phyloP scores from a whole-genome alignment of 1,140 invertebrate species.

The Periplaneta americana region DNA sequence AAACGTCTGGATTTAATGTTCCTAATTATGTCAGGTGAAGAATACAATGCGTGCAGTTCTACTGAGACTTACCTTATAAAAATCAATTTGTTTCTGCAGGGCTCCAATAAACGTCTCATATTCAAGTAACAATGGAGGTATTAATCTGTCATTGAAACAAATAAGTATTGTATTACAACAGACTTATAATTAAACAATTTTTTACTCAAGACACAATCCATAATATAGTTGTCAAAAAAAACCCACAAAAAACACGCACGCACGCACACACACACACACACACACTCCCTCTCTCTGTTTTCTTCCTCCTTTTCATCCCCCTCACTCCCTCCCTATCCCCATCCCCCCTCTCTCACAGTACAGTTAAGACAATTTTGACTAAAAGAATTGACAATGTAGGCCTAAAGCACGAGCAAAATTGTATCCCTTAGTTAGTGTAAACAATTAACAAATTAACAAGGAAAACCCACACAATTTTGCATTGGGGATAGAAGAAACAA shows the following conservation, averaged over 20 bases:
- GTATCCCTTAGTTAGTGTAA: no score
- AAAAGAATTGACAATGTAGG: no score
- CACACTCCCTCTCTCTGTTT: not conserved
- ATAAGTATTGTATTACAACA: not conserved
- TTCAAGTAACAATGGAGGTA: not conserved
- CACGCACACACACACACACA: not conserved
- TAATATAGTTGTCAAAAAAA: not conserved
- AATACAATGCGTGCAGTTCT: not conserved
- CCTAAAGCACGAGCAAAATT: no score
- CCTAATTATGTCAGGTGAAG: not conserved
- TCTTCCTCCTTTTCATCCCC: no score
- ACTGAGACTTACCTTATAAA: not conserved
- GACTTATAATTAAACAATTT: not conserved
- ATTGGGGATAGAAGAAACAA: no score
- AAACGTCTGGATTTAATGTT: no score
- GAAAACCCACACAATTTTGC: no score
- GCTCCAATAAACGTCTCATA: not conserved
- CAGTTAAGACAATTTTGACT: no score
- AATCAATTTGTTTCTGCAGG: not conserved
- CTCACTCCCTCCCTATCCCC: no score
- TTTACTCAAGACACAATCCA: not conserved
- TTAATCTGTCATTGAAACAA: not conserved
- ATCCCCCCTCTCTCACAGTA: no score
- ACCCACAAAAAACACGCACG: not conserved
- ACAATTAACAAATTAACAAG: no score